Evolutionary conservation across 2,113 vertebrate species (phyloP), one percentile per base, ranked within the genome.

Genomic region (Equus quagga): DNA sequence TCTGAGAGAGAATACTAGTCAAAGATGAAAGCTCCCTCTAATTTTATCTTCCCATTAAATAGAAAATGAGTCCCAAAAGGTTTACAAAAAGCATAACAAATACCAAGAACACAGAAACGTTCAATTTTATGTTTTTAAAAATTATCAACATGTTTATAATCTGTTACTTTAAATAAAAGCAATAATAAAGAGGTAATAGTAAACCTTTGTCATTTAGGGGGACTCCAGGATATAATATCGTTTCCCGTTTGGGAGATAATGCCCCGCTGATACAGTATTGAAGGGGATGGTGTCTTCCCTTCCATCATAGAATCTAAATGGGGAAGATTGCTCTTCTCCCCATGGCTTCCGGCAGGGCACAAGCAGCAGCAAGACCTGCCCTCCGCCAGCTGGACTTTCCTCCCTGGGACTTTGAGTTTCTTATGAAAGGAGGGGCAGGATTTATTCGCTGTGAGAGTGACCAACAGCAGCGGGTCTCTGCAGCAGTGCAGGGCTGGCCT

Each of bases 51-150:
- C 41, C 44, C 44, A 46, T 62, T 94, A 83, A 89, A 70, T 86
- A 69, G 64, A 93, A 93, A 92, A 65, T 56, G 28, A 81, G 3
- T 56, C 8, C 13, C 18, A 72, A 81, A 65, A 69, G 18, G 8
- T 86, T 95, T 93, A 78, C 8, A n/a, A 8, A 85, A 86, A 82
- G 14, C 31, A 95, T 69, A 84, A 75, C 24, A 95, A 78, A 95
- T 46, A 76, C 5, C 31, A 84, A 88, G 24, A 92, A 79, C 51
- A 54, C 18, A 91, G 24, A 88, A 33, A 88, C 78, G 0, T 95
- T 92, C 8, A 36, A 23, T 64, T 70, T 89, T 58, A n/a, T 67
- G 11, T 84, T 85, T 91, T 89, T 21, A 1, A 36, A 73, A 90
- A 41, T 33, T 83, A 67, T 91, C 23, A 49, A 3, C 6, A 58